Base-by-base conservation (phyloP, 2,888 invertebrate species). In the Drosophila paranaensis region DNA sequence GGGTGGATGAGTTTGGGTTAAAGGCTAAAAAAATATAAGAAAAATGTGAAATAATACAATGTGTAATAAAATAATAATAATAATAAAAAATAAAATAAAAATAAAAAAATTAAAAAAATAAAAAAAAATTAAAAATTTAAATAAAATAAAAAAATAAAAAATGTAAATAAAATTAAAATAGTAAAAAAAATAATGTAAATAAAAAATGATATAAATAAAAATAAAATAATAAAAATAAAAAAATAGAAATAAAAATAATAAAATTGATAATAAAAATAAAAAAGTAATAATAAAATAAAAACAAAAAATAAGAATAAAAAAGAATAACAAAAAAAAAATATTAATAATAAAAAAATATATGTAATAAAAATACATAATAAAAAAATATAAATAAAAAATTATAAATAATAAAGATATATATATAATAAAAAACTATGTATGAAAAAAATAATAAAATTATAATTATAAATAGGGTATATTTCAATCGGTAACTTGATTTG, bases 391-490 rank as follows among this genome's bases (percentile, higher is more conserved):
- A 14, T 35, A 37, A 13, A 13, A 37, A 13, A 37, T 37, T 5
- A 37, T 14, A 37, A 13, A 14, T 4, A n/a, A 37, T 13, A 37
- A 14, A n/a, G n/a, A n/a, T n/a, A n/a, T n/a, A n/a, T n/a, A n/a
- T n/a, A 14, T 5, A 48, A 48, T 3, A 9, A 6, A 13, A 14
- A 20, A 2, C 10, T 35, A 11, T 13, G 6, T 11, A 13, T 3
- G 11, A 27, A 0, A 27, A 37, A 20, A 20, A 37, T 13, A 37
- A 14, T 39, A 39, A 14, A 14, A 39, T 14, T 4, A 14, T 39
- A 37, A 37, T 35, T 2, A 37, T 13, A 14, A 39, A 42, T 0
- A 42, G 62, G 16, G 40, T 62, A 45, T 72, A 13, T 43, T 20
- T 13, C 4, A 40, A 37, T 76, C 33, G 20, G 30, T n/a, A 35